Evolutionary conservation across 2,888 invertebrate species (phyloP).

Genomic region (Resseliella maxima): DNA sequence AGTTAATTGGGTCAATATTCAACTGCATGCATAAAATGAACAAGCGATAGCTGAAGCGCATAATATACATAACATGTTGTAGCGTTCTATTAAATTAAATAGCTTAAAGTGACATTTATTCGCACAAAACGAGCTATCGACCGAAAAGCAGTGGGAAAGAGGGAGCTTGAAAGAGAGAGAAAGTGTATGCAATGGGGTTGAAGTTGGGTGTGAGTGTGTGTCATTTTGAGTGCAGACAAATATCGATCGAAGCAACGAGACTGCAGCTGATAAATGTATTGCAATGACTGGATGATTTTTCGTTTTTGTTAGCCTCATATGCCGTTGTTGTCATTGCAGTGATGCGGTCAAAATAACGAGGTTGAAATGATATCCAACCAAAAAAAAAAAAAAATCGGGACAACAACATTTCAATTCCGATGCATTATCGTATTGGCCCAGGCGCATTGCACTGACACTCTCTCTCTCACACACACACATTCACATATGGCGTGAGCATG

Average conservation of each 20-base stretch:
- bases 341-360: slow-evolving; percentile 5
- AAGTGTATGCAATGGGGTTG: not conserved
- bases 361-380: not conserved
- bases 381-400: not conserved
- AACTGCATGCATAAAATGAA: slow-evolving; percentile 32
- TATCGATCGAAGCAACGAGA: not conserved
- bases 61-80: slow-evolving; percentile 7
- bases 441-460: no score
- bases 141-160: not conserved
- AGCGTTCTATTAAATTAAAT: slow-evolving; percentile 38
- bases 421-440: slow-evolving; percentile 38
- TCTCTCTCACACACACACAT: not conserved
- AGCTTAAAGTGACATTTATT: slow-evolving; percentile 46
- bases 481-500: not conserved
- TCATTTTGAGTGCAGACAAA: slow-evolving; percentile 3
- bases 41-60: not conserved
- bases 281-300: slow-evolving; percentile 1
- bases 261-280: slow-evolving; percentile 23
- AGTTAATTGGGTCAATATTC: slow-evolving; percentile 53
- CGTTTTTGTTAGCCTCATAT: not conserved
- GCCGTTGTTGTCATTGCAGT: slow-evolving; percentile 43
- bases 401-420: not conserved
- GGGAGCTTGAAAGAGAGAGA: not conserved
- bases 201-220: not conserved
- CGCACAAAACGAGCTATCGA: not conserved